Evolutionary conservation across 2,113 vertebrate species (phyloP), one percentile per base, ranked within the genome.

Genomic region (Octodon degus): DNA sequence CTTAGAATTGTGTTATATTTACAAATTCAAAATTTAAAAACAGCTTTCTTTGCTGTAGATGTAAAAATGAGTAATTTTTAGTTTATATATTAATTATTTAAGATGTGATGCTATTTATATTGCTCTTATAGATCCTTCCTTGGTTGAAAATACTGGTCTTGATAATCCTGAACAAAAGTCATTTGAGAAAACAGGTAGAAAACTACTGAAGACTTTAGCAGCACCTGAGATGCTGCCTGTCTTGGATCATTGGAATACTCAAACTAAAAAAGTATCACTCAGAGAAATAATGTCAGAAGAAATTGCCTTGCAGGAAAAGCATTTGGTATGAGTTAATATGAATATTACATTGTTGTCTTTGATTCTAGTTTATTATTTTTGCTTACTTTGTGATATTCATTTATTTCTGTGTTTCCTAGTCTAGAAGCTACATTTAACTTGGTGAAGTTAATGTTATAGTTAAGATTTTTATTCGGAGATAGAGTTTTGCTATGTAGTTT

Each of bases 211-310:
- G 93, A 98, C 98, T 37, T 20, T 97, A 87, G 97, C 97, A 86
- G 47, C 97, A 60, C 88, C 96, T 37, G 98, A 99, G 0, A 86
- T 97, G 96, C 97, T 99, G 85, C 99, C 99, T 12, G 98, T 99
- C 97, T 98, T 99, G 99, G 99, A 99, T 98, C 99, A 99, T 94
- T 99, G 99, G 99, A 99, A 98, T 88, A 97, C 98, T 84, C 98
- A 98, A 74, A 99, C 91, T 93, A 99, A 98, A 70, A 99, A 98
- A 81, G 98, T 99, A 34, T 99, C 99, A 93, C 99, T 99, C 24
- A 98, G 99, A 94, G 98, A 99, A 97, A 99, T 99, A 96, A 99
- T 99, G 98, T 99, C 99, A 3, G 99, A 99, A 98, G 99, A 99
- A 98, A 99, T 99, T 93, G 99, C 99, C 2, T 98, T 99, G 91